Evolutionary conservation across 2,797 vertebrate species (phyloP).

Genomic region (Zenarchopterus dispar): DNA sequence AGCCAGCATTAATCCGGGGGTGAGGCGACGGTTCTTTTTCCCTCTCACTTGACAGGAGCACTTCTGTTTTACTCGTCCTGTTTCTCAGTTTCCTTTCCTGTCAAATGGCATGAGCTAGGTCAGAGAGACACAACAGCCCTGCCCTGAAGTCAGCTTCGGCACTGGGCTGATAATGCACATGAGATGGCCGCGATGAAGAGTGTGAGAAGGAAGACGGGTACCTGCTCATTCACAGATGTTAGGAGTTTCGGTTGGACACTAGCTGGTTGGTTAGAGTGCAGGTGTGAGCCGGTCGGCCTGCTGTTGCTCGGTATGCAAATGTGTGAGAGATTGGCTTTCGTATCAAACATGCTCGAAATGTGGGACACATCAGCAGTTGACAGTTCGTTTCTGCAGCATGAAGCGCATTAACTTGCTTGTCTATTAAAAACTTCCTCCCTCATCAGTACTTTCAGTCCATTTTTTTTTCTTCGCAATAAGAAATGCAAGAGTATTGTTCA

Average conservation of each 20-base stretch:
- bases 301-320: constrained; percentile 26
- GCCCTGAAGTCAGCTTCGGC: constrained; percentile 8
- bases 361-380: not conserved
- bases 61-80: constrained; percentile 61
- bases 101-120: constrained; percentile 32
- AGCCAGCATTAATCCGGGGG: not conserved
- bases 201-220: not conserved
- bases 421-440: too few species aligned
- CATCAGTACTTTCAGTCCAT: not conserved
- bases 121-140: constrained; percentile 26
- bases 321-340: not conserved
- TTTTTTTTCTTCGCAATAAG: not conserved
- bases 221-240: constrained; percentile 4
- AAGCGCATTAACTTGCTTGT: not conserved
- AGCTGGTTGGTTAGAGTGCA: constrained; percentile 15
- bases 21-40: constrained; percentile 26
- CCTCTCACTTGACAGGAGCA: constrained; percentile 27
- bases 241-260: not conserved
- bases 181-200: not conserved
- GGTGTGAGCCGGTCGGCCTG: constrained; percentile 8
- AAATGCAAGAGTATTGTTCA: not conserved
- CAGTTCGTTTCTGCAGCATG: not conserved
- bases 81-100: constrained; percentile 60
- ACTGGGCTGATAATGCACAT: not conserved
- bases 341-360: constrained; percentile 14